A percentile compares a stretch with the other conserved stretches of the same genome.
Conservation (phyloP, 2,888 invertebrate species). For the Drosophila leonis region DNA sequence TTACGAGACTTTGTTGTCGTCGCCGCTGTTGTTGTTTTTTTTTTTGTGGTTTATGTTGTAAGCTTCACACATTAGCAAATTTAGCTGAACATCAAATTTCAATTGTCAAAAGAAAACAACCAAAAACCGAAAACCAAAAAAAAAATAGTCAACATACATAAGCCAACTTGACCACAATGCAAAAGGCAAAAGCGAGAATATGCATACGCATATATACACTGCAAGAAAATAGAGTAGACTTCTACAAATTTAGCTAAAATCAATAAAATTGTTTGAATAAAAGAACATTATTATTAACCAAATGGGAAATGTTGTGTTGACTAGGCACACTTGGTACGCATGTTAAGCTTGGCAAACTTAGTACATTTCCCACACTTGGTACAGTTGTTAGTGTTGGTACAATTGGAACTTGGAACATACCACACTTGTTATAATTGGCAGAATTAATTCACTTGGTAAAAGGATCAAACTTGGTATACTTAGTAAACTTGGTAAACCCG, state of each 20-base stretch:
- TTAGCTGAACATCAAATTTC: slow-evolving; percentile 47
- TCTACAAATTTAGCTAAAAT: neutral
- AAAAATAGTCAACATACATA: neutral
- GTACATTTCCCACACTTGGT: neutral
- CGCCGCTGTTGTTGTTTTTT: slow-evolving; percentile 8
- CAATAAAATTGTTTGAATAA: no score
- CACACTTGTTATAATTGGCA: neutral
- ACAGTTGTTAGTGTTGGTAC: neutral
- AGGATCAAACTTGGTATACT: no score
- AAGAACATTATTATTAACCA: no score
- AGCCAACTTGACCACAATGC: slow-evolving; percentile 10
- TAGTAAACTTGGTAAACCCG: neutral
- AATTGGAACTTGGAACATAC: neutral
- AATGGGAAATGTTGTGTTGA: neutral
- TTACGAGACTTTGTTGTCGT: slow-evolving; percentile 26
- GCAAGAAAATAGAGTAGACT: neutral
- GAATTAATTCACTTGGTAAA: no score
- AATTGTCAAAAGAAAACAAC: slow-evolving; percentile 26
- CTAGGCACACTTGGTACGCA: neutral
- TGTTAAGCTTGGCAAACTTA: neutral
- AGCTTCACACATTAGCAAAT: slow-evolving; percentile 68
- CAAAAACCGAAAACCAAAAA: slow-evolving; percentile 7
- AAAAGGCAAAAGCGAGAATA: slow-evolving; percentile 4
- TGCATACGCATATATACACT: slow-evolving; percentile 24
- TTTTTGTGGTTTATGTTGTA: slow-evolving; percentile 53